A percentile compares a stretch with the other conserved stretches of the same genome.
Evolutionary conservation across 2,888 invertebrate species (phyloP).

Genomic region (Achlya flavicornis): DNA sequence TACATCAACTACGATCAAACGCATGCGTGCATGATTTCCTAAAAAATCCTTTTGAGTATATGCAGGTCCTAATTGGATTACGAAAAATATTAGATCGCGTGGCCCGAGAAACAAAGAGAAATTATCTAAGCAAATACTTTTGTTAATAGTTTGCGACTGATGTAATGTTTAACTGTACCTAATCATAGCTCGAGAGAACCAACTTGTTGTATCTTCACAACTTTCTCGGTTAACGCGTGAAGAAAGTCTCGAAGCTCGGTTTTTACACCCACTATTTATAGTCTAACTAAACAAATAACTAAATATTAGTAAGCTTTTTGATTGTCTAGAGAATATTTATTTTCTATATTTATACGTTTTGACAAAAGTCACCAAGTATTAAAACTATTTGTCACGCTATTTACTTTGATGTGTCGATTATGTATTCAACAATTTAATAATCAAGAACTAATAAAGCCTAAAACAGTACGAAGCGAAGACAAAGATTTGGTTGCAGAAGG

Average conservation of each 20-base stretch:
- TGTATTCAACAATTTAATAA: neutral
- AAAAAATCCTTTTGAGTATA: too few species aligned
- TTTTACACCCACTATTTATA: neutral
- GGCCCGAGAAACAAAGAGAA: too few species aligned
- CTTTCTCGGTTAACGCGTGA: neutral
- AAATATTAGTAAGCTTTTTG: neutral
- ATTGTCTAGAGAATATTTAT: neutral
- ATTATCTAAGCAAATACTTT: neutral
- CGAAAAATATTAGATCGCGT: too few species aligned
- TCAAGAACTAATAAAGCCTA: too few species aligned
- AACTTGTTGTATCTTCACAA: conserved; percentile 1
- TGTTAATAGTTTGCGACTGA: neutral
- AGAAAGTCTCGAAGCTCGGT: neutral
- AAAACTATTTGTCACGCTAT: neutral
- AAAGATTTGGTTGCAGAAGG: too few species aligned
- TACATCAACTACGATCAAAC: too few species aligned
- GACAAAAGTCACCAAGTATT: neutral
- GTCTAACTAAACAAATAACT: neutral
- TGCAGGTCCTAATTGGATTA: too few species aligned
- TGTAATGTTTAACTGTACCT: neutral
- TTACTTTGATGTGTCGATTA: neutral
- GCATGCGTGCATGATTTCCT: too few species aligned
- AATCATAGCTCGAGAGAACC: neutral
- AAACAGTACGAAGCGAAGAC: too few species aligned
- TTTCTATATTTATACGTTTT: neutral